A percentile compares a stretch with the other conserved stretches of the same genome.
Evolutionary conservation across 2,888 invertebrate genomes (phyloP).

Genomic region (Cephonodes hylas): DNA sequence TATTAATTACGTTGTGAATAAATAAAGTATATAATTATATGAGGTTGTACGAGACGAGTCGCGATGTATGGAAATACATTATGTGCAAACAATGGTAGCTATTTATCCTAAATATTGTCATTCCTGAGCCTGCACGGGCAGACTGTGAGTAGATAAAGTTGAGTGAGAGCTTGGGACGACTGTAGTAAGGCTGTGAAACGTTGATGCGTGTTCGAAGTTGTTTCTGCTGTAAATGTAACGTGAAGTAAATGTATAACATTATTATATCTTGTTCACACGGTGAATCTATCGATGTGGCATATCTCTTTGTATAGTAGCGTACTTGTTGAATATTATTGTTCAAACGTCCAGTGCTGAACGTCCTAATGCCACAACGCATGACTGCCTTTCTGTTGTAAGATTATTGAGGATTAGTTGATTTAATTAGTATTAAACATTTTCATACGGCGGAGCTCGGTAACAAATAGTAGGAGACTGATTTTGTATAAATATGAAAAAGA

Average conservation of each 20-base stretch:
- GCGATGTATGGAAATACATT: constrained; percentile 16
- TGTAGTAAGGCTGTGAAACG: constrained; percentile 78
- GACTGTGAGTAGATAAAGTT: constrained; percentile 54
- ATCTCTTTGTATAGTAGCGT: constrained; percentile 27
- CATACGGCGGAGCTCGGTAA: constrained; percentile 60
- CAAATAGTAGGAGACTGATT: constrained; percentile 81
- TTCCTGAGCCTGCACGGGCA: constrained; percentile 65
- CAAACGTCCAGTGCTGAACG: constrained; percentile 67
- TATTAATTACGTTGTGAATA: not conserved
- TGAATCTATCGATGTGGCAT: constrained; percentile 4
- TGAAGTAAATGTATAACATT: constrained; percentile 4
- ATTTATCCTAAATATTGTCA: constrained; percentile 57
- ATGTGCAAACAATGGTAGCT: constrained; percentile 47
- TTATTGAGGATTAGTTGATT: constrained; percentile 42
- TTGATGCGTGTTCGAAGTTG: constrained; percentile 61
- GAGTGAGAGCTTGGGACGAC: constrained; percentile 72
- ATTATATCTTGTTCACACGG: constrained; percentile 5
- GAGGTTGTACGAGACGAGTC: not conserved
- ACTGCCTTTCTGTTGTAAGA: constrained; percentile 51
- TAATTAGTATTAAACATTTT: constrained; percentile 45
- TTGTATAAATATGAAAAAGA: constrained; percentile 67
- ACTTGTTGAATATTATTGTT: constrained; percentile 35
- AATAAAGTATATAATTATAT: not conserved
- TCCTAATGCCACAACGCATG: constrained; percentile 54
- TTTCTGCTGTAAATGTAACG: constrained; percentile 35